Percentiles rank a stretch among this genome's conserved stretches.
phyloP scores from a whole-genome alignment of 2,888 invertebrate genomes.

The Pherbina coryleti region DNA sequence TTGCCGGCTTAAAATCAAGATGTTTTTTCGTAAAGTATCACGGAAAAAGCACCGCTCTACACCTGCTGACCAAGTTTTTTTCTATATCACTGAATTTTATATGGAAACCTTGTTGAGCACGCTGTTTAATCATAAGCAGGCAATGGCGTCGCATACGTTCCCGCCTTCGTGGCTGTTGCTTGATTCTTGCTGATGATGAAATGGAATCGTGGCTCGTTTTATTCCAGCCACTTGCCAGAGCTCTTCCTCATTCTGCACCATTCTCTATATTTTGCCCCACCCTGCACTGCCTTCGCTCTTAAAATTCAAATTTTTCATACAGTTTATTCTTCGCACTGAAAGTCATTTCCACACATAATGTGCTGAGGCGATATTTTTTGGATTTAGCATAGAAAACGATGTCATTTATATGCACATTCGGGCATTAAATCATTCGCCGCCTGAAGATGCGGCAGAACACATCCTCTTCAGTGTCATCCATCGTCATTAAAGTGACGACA shows the following conservation, averaged over 20 bases:
- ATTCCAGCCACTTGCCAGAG: neutral
- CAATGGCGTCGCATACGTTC: neutral
- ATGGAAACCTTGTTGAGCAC: neutral
- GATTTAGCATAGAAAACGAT: slow-evolving; percentile 48
- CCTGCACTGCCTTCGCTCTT: neutral
- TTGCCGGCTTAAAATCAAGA: too few relatives aligned
- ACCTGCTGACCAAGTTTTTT: neutral
- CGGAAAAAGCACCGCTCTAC: neutral
- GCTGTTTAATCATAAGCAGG: slow-evolving; percentile 10
- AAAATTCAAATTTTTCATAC: slow-evolving; percentile 22
- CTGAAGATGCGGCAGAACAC: slow-evolving; percentile 43
- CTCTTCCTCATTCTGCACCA: neutral
- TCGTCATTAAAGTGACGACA: slow-evolving; percentile 50
- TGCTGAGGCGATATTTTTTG: slow-evolving; percentile 41
- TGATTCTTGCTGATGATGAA: slow-evolving; percentile 24
- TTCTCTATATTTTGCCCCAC: neutral
- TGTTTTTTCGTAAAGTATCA: too few relatives aligned
- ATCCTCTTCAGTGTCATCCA: slow-evolving; percentile 53
- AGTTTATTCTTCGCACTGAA: slow-evolving; percentile 25
- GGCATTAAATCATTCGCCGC: slow-evolving; percentile 54
- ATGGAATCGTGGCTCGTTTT: neutral
- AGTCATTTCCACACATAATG: slow-evolving; percentile 29
- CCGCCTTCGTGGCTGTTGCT: slow-evolving; percentile 9
- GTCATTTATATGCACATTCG: slow-evolving; percentile 56
- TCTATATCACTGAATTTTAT: neutral